A percentile compares a stretch with the other conserved stretches of the same genome.
Conservation (phyloP, 2,797 vertebrate species). For the Anguilla megastoma region DNA sequence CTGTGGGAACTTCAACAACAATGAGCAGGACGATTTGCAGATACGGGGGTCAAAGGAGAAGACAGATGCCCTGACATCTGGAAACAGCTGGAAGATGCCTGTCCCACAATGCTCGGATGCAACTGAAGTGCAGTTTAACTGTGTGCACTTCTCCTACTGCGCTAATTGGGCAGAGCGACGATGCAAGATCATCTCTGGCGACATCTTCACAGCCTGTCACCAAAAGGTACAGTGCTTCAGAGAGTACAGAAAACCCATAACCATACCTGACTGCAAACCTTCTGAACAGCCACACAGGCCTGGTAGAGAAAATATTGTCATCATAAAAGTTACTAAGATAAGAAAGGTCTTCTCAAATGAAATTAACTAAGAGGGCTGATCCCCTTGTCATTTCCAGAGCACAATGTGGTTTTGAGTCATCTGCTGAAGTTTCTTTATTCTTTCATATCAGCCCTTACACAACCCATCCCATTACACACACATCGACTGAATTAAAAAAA, state of each 20-base stretch:
- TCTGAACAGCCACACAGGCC: not conserved
- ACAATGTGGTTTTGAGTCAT: not conserved
- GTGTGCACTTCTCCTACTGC: conserved; percentile 79
- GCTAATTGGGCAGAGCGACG: conserved; percentile 76
- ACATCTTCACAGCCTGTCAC: conserved; percentile 75
- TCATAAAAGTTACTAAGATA: not conserved
- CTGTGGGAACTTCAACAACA: conserved; percentile 75
- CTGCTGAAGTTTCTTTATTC: not conserved
- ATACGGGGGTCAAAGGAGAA: conserved; percentile 59
- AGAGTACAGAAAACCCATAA: not conserved
- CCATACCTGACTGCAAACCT: not conserved
- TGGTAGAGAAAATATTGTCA: not conserved
- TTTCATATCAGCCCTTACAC: not conserved
- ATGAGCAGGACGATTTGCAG: conserved; percentile 67
- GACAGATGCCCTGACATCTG: conserved; percentile 61
- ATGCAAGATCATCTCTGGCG: conserved; percentile 73
- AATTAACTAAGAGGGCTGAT: not conserved
- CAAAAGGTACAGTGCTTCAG: conserved; percentile 64
- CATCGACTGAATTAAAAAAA: not conserved
- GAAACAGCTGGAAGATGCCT: conserved; percentile 76
- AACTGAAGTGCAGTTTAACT: conserved; percentile 71
- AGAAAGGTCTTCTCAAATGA: not conserved
- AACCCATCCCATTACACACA: not conserved
- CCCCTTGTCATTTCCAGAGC: not conserved
- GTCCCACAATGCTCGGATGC: conserved; percentile 72